These are phyloP conservation scores for Pharmacophagus antenor DNA, from an alignment of 2,888 invertebrate genomes.

Conservation along the genomic window DNA sequence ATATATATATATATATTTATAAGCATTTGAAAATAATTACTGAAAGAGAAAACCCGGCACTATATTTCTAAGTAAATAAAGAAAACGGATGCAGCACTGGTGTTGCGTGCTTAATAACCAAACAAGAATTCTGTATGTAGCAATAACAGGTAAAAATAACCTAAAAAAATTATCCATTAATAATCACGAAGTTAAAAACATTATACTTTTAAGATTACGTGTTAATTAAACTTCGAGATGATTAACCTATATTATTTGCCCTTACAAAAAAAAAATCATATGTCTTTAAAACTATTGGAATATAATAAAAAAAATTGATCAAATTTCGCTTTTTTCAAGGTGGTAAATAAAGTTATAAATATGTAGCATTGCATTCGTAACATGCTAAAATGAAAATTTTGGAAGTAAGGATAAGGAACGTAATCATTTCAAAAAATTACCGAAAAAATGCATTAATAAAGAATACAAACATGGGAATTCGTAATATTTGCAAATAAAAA, in stretches of 20 bases:
- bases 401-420: too few species aligned
- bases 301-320: too few species aligned
- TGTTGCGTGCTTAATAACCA: slow-evolving; percentile 10
- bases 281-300: not conserved
- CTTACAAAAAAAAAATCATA: not conserved
- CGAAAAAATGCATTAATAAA: too few species aligned
- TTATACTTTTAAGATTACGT: too few species aligned
- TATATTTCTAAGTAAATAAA: slow-evolving; percentile 9
- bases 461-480: too few species aligned
- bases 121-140: slow-evolving; percentile 22
- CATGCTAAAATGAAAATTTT: too few species aligned
- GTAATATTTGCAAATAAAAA: too few species aligned
- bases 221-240: not conserved
- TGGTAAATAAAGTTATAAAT: too few species aligned
- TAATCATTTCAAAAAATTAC: too few species aligned
- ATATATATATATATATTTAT: not conserved
- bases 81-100: slow-evolving; percentile 9
- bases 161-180: not conserved
- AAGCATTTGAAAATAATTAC: slow-evolving; percentile 2
- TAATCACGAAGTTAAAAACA: not conserved
- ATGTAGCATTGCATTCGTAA: too few species aligned
- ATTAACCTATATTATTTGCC: not conserved
- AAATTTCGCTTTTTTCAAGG: too few species aligned
- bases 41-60: slow-evolving; percentile 12
- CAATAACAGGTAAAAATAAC: not conserved